Conservation (phyloP, 1,140 invertebrate species). For the Popillia japonica region DNA sequence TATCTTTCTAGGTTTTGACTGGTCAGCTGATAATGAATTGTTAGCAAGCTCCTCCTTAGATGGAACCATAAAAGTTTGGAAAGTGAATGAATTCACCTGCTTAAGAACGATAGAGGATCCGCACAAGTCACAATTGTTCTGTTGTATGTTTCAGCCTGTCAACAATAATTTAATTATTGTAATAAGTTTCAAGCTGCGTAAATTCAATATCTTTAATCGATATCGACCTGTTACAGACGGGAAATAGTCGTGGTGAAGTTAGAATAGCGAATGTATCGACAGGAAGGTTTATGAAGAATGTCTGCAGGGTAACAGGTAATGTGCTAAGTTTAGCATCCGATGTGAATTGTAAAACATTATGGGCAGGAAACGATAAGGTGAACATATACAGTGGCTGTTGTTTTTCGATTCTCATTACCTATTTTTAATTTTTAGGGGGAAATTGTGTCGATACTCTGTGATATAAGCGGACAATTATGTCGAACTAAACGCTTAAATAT, state of each 20-base stretch:
- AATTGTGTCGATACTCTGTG: slow-evolving; percentile 76
- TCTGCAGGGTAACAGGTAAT: slow-evolving; percentile 77
- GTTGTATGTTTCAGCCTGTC: slow-evolving; percentile 82
- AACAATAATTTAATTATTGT: slow-evolving; percentile 91
- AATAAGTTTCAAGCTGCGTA: slow-evolving; percentile 59
- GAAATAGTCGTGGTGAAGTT: slow-evolving; percentile 79
- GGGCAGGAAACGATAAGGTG: slow-evolving; percentile 85
- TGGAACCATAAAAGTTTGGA: slow-evolving; percentile 80
- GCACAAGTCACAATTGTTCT: slow-evolving; percentile 71
- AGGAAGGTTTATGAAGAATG: slow-evolving; percentile 80
- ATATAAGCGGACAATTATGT: slow-evolving; percentile 75
- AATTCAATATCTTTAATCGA: slow-evolving; percentile 1
- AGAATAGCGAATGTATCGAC: slow-evolving; percentile 87
- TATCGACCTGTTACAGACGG: slow-evolving; percentile 64
- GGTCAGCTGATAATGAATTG: slow-evolving; percentile 87
- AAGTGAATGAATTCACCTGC: slow-evolving; percentile 66
- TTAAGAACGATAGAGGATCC: slow-evolving; percentile 74
- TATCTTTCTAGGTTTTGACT: slow-evolving; percentile 73
- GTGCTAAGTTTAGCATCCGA: slow-evolving; percentile 81
- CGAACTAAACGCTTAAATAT: slow-evolving; percentile 73
- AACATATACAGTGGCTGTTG: slow-evolving; percentile 46
- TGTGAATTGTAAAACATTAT: slow-evolving; percentile 79
- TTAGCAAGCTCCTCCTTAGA: slow-evolving; percentile 82
- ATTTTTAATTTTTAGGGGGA: slow-evolving; percentile 65
- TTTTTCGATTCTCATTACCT: not conserved